phyloP scores from a whole-genome alignment of 2,888 invertebrate genomes.

The Drosophila incognita region DNA sequence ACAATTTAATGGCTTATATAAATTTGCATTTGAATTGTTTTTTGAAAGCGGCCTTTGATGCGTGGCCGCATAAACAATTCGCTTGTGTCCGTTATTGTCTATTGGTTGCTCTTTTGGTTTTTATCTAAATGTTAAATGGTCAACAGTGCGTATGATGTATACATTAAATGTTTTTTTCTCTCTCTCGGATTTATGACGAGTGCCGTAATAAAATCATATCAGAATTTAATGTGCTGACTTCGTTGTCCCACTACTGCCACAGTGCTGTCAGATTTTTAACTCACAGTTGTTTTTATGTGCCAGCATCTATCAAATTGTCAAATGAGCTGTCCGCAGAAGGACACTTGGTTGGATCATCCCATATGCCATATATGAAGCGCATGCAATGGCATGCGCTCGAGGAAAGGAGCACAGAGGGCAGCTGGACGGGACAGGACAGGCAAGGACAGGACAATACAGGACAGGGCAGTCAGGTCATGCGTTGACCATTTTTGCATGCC shows the following conservation, averaged over 20 bases:
- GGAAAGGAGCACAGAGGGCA: too few relatives aligned
- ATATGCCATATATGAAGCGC: neutral
- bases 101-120: slow-evolving; percentile 47
- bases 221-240: slow-evolving; percentile 61
- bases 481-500: slow-evolving; percentile 45
- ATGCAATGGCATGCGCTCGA: neutral
- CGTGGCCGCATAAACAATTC: slow-evolving; percentile 65
- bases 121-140: slow-evolving; percentile 59
- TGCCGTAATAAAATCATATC: slow-evolving; percentile 74
- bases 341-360: slow-evolving; percentile 24
- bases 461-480: neutral
- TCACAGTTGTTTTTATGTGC: slow-evolving; percentile 40
- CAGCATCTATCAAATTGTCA: slow-evolving; percentile 78
- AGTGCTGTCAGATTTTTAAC: slow-evolving; percentile 26
- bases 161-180: slow-evolving; percentile 55
- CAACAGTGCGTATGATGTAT: slow-evolving; percentile 73
- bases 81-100: slow-evolving; percentile 28
- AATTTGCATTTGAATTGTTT: slow-evolving; percentile 66
- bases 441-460: too few relatives aligned
- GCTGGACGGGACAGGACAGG: neutral
- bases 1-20: slow-evolving; percentile 73
- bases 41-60: slow-evolving; percentile 64
- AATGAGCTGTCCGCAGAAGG: slow-evolving; percentile 71
- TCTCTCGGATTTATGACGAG: slow-evolving; percentile 55
- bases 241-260: neutral